phyloP scores from a whole-genome alignment of 1,140 invertebrate species.

The Cylas formicarius region DNA sequence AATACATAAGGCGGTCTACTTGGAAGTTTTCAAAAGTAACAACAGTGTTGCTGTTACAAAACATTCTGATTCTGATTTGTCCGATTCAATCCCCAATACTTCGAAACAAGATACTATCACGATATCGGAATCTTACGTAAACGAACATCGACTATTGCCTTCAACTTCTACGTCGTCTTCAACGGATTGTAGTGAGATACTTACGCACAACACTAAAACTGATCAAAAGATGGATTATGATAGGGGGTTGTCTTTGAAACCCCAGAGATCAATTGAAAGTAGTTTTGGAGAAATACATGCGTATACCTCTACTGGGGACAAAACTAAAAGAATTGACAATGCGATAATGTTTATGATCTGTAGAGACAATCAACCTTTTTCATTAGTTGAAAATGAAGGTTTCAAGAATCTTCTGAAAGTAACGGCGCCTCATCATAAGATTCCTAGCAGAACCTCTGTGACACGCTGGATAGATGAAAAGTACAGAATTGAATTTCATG shows the following conservation, averaged over 20 bases:
- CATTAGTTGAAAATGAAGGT: slow-evolving; percentile 39
- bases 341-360: slow-evolving; percentile 37
- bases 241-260: slow-evolving; percentile 4
- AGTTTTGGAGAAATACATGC: slow-evolving; percentile 12
- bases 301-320: background rate
- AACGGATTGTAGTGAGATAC: no score
- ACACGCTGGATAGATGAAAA: slow-evolving; percentile 32
- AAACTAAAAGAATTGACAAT: slow-evolving; percentile 24
- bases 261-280: background rate
- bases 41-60: background rate
- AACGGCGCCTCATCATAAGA: slow-evolving; percentile 36
- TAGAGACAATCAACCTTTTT: slow-evolving; percentile 39
- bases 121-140: no score
- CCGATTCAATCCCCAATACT: slow-evolving; percentile 2
- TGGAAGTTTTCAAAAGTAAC: slow-evolving; percentile 4
- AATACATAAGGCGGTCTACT: slow-evolving; percentile 12
- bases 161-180: no score
- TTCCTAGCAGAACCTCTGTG: slow-evolving; percentile 34
- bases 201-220: slow-evolving; percentile 2
- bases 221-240: background rate
- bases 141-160: background rate
- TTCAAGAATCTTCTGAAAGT: slow-evolving; percentile 39
- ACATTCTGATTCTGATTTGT: slow-evolving; percentile 2
- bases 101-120: no score
- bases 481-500: slow-evolving; percentile 26